Conservation (phyloP, 2,113 vertebrate genomes). For the Anguilla rostrata region DNA sequence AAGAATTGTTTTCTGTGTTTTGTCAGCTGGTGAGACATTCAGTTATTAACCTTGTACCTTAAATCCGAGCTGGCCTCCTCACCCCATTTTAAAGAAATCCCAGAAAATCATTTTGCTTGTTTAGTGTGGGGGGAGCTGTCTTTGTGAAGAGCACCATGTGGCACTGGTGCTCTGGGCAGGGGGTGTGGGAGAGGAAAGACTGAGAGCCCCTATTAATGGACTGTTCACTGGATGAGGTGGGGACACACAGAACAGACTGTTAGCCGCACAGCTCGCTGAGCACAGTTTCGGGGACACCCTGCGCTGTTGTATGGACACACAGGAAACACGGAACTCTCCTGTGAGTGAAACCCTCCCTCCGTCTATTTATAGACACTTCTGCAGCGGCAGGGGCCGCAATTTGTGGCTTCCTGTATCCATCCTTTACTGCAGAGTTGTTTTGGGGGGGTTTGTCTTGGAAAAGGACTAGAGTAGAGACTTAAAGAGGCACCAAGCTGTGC, state of each 20-base stretch:
- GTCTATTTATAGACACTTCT: conserved; percentile 18
- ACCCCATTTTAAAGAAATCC: not conserved
- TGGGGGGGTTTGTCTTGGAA: conserved; percentile 11
- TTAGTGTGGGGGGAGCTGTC: not conserved
- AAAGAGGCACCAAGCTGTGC: conserved; percentile 28
- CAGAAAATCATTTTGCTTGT: not conserved
- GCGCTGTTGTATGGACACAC: not conserved
- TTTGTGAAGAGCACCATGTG: not conserved
- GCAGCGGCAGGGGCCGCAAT: conserved; percentile 18
- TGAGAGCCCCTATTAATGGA: conserved; percentile 2
- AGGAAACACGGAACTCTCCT: not conserved
- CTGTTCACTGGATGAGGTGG: not conserved
- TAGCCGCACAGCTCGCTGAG: not conserved
- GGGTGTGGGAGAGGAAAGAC: not conserved
- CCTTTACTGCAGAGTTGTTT: conserved; percentile 25
- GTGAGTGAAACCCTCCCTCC: not conserved
- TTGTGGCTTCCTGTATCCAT: conserved; percentile 49
- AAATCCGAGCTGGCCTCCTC: not conserved
- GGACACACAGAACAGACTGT: not conserved
- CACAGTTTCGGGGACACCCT: not conserved
- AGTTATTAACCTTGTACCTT: not conserved
- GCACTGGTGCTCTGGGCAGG: not conserved
- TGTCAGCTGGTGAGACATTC: not conserved
- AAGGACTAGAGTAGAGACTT: conserved; percentile 17
- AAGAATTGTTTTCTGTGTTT: not conserved